Conservation (phyloP, 2,888 invertebrate species). For the Rhagonycha lutea region DNA sequence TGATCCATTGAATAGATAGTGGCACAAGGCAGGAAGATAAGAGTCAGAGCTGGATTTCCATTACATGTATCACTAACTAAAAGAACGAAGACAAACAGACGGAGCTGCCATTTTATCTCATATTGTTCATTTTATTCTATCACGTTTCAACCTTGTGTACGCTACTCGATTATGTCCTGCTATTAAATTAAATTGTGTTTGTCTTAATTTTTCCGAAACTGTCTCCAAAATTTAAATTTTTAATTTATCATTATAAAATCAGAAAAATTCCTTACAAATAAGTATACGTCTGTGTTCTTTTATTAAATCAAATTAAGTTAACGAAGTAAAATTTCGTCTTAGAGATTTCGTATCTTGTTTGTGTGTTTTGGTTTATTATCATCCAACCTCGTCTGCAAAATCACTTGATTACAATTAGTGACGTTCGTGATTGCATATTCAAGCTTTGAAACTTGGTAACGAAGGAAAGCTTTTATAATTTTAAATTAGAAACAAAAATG, state of each 20-base stretch:
- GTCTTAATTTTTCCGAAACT: not conserved
- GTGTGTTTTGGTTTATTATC: conserved; percentile 24
- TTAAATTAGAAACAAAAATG: conserved; percentile 2
- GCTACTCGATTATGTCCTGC: conserved; percentile 8
- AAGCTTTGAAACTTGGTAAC: conserved; percentile 23
- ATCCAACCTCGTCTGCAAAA: conserved; percentile 32
- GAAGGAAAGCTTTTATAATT: conserved; percentile 15
- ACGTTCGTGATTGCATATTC: conserved; percentile 44
- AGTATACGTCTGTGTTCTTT: conserved; percentile 4
- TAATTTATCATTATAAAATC: not conserved
- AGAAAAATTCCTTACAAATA: not conserved
- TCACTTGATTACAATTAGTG: conserved; percentile 44
- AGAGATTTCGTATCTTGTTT: conserved; percentile 37
- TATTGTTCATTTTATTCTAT: conserved; percentile 31
- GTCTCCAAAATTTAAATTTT: not conserved
- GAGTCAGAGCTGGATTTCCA: conserved; percentile 31
- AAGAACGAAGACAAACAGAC: conserved; percentile 24
- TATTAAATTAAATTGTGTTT: not conserved
- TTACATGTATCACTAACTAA: conserved; percentile 35
- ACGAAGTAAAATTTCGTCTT: conserved; percentile 33
- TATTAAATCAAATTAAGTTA: conserved; percentile 31
- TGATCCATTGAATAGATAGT: conserved; percentile 35
- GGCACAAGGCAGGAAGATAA: conserved; percentile 22
- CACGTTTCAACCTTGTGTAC: conserved; percentile 18
- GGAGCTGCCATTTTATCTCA: conserved; percentile 8